Evolutionary conservation across 2,113 vertebrate genomes (phyloP), one percentile per base, ranked within the genome.

Genomic region (Morone chrysops): DNA sequence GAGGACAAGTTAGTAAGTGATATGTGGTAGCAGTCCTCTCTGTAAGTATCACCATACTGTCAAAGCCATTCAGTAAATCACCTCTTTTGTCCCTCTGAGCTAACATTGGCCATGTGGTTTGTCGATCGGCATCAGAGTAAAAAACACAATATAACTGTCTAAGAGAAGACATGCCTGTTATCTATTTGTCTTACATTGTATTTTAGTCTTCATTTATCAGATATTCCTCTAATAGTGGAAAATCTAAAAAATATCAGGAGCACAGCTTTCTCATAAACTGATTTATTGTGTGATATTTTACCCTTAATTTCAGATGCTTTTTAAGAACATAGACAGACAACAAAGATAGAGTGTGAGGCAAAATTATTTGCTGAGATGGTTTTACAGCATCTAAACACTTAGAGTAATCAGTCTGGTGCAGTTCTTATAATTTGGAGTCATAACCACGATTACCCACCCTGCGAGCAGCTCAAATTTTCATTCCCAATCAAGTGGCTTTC

Each of bases 51-150:
- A 53, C 51, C 25, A 20, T 11, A 38, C 62, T 68, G 48, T 75
- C 82, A 82, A 25, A 78, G 48, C 70, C 48, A 70, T 85, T 47
- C 25, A 10, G 50, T 60, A 5, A 59, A 56, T 51, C 53, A 36
- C 70, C 41, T 71, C 9, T 41, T 54, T 36, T 48, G 66, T 48
- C 56, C 67, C 75, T 75, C 61, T 76, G 71, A 85, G 65, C 38
- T 38, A 50, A 75, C 45, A 6, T 20, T 8, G n/a, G 31, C 61
- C 6, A 59, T 74, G 57, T 59, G 38, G 66, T 31, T 54, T 63
- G 79, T 80, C 75, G 70, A 38, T 43, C 12, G 8, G 60, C 10
- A 85, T 88, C 66, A 76, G 60, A 67, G n/a, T 13, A 43, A 76
- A 74, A 47, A 45, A 54, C 31, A 70, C 22, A 54, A 47, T 47